Evolutionary conservation across 2,888 invertebrate genomes (phyloP).

Genomic region (Rambutsinella grinnellia): DNA sequence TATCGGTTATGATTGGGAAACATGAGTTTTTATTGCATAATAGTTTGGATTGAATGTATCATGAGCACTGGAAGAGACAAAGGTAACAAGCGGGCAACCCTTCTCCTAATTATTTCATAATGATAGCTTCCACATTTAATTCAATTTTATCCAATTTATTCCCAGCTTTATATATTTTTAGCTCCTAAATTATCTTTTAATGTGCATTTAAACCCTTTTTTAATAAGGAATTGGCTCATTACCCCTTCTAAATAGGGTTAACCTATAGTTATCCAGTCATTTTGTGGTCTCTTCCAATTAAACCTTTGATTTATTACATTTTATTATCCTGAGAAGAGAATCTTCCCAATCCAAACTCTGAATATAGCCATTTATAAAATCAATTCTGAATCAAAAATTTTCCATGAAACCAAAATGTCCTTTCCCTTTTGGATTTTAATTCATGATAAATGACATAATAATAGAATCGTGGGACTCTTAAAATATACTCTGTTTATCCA

Average conservation of each 20-base stretch:
- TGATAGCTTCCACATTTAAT: constrained; percentile 48
- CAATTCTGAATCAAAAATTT: too few relatives aligned
- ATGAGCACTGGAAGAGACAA: background rate
- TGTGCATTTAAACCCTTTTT: constrained; percentile 30
- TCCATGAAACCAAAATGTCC: background rate
- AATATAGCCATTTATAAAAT: too few relatives aligned
- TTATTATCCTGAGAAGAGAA: background rate
- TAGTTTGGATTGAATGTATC: constrained; percentile 1
- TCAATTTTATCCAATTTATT: constrained; percentile 38
- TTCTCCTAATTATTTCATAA: constrained; percentile 39
- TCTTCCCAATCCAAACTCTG: too few relatives aligned
- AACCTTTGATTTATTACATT: constrained; percentile 46
- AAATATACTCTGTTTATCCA: constrained; percentile 21
- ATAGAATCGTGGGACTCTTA: constrained; percentile 44
- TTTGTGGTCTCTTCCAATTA: constrained; percentile 47
- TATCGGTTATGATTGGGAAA: constrained; percentile 27
- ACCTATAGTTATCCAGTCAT: constrained; percentile 38
- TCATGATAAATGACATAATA: constrained; percentile 46
- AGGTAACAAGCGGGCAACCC: background rate
- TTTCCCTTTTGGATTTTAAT: constrained; percentile 8
- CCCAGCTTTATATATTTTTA: background rate
- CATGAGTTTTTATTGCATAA: constrained; percentile 27
- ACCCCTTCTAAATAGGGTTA: constrained; percentile 29
- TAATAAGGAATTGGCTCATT: constrained; percentile 30
- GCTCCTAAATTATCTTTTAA: too few relatives aligned